Evolutionary conservation across 2,113 vertebrate genomes (phyloP).

Genomic region (Saguinus midas): DNA sequence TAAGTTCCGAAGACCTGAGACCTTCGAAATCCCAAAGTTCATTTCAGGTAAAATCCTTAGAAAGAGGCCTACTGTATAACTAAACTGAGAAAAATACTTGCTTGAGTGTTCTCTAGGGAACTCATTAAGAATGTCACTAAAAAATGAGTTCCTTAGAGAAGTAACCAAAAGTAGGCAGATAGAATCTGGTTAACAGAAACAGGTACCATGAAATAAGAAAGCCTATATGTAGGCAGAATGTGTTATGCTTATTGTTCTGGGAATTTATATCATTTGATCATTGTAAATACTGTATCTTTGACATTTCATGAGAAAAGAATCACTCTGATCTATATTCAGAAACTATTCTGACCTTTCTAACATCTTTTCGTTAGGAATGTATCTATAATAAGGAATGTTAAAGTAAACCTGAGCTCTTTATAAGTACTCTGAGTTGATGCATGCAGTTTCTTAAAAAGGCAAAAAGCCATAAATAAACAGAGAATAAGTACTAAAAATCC

Average conservation of each 20-base stretch:
- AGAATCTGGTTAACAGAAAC: not conserved
- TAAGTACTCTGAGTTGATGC: not conserved
- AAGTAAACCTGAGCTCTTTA: not conserved
- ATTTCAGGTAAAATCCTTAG: not conserved
- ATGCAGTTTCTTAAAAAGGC: not conserved
- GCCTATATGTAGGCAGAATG: not conserved
- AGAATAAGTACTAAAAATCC: not conserved
- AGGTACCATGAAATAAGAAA: not conserved
- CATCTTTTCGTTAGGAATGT: not conserved
- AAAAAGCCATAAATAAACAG: not conserved
- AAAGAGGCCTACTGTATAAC: not conserved
- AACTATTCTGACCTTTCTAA: constrained; percentile 52
- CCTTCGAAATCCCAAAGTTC: not conserved
- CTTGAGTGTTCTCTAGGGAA: not conserved
- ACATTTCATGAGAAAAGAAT: not conserved
- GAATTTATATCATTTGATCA: constrained; percentile 45
- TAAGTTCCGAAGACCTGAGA: not conserved
- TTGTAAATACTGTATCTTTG: not conserved
- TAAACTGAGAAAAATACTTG: not conserved
- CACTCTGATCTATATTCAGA: not conserved
- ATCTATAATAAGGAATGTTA: not conserved
- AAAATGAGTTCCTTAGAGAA: not conserved
- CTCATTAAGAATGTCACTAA: not conserved
- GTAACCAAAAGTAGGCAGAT: not conserved
- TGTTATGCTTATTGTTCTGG: not conserved